Evolutionary conservation across 2,888 invertebrate species (phyloP).

Genomic region (Micoletzkya japonica): DNA sequence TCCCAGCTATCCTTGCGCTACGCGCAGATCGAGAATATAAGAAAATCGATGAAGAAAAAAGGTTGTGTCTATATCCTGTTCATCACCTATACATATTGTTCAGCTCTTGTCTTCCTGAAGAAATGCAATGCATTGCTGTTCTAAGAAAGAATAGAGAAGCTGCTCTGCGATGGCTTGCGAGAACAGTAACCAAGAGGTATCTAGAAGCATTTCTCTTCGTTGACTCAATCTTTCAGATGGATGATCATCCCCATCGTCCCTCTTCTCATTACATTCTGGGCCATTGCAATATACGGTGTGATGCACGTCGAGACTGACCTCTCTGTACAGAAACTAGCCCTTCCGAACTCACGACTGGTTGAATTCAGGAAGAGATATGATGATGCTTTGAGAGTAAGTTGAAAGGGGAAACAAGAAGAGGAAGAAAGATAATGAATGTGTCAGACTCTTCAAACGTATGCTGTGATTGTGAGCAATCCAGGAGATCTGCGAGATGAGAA

Average conservation of each 20-base stretch:
- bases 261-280: constrained; percentile 41
- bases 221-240: constrained; percentile 7
- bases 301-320: constrained; percentile 44
- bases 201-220: not conserved
- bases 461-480: constrained; percentile 38
- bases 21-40: constrained; percentile 45
- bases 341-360: constrained; percentile 37
- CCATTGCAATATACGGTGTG: constrained; percentile 41
- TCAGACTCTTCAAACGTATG: constrained; percentile 47
- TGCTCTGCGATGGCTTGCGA: constrained; percentile 39
- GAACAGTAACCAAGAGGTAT: constrained; percentile 32
- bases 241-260: constrained; percentile 27
- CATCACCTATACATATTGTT: not conserved
- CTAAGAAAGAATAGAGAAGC: constrained; percentile 33
- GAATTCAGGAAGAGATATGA: constrained; percentile 45
- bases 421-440: not conserved
- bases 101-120: constrained; percentile 36
- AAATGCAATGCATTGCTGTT: constrained; percentile 33
- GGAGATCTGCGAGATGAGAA: constrained; percentile 38
- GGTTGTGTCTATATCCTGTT: not conserved
- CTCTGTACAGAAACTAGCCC: constrained; percentile 47
- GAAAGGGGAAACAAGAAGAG: not conserved
- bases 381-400: constrained; percentile 33
- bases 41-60: constrained; percentile 32
- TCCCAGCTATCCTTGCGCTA: constrained; percentile 49